phyloP scores from a whole-genome alignment of 2,888 invertebrate species.

The Drosophila merina region DNA sequence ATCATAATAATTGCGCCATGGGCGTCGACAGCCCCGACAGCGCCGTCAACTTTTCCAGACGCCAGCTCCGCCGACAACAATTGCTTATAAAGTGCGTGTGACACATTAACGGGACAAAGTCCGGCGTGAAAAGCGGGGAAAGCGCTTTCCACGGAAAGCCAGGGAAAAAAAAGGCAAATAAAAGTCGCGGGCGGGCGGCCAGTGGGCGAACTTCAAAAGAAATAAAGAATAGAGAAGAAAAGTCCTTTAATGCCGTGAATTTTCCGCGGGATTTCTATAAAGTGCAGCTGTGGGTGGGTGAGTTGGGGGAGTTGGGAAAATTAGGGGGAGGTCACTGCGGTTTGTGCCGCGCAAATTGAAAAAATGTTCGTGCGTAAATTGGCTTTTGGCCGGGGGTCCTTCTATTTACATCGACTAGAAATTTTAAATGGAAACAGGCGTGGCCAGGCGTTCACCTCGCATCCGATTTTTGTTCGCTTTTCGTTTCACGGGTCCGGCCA shows the following conservation, averaged over 20 bases:
- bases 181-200: slow-evolving; percentile 51
- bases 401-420: slow-evolving; percentile 50
- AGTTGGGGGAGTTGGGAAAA: slow-evolving; percentile 5
- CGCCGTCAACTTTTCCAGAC: slow-evolving; percentile 76
- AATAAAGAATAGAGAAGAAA: slow-evolving; percentile 69
- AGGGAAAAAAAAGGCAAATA: slow-evolving; percentile 64
- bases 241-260: slow-evolving; percentile 79
- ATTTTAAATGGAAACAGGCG: slow-evolving; percentile 61
- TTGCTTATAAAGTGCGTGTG: slow-evolving; percentile 81
- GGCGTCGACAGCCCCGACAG: slow-evolving; percentile 67
- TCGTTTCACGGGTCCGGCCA: slow-evolving; percentile 49
- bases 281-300: slow-evolving; percentile 49
- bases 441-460: slow-evolving; percentile 56
- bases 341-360: slow-evolving; percentile 67
- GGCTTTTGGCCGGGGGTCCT: slow-evolving; percentile 53
- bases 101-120: slow-evolving; percentile 78
- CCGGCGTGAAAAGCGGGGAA: slow-evolving; percentile 52
- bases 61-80: slow-evolving; percentile 68
- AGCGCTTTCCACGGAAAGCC: slow-evolving; percentile 50
- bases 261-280: slow-evolving; percentile 74
- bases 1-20: slow-evolving; percentile 78
- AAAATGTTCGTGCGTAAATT: slow-evolving; percentile 80
- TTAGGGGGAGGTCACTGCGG: slow-evolving; percentile 53
- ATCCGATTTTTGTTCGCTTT: slow-evolving; percentile 13
- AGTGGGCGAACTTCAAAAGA: slow-evolving; percentile 74